These are phyloP conservation scores for Serilophus lunatus DNA, from an alignment of 2,113 vertebrate genomes.

Conservation along the genomic window DNA sequence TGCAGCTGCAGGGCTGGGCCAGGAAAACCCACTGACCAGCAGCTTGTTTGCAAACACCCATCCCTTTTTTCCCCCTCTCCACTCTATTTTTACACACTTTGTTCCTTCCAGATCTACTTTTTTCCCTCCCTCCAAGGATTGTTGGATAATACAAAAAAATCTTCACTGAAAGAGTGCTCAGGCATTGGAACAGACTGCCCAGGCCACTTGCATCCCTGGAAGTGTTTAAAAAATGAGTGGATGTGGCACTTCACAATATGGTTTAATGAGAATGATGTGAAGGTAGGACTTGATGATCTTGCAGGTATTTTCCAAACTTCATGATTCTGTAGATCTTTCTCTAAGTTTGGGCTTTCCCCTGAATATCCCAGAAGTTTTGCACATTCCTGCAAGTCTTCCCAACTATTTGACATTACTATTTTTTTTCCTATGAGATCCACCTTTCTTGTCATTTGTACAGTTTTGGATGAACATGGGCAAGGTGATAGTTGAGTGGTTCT, in stretches of 20 bases:
- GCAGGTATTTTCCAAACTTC: not conserved
- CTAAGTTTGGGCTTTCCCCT: not conserved
- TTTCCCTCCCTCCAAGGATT: not conserved
- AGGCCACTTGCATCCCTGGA: not conserved
- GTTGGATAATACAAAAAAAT: not conserved
- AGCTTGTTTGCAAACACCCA: not conserved
- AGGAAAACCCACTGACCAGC: not conserved
- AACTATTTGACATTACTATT: not conserved
- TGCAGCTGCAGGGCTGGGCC: not conserved
- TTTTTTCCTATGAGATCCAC: not conserved
- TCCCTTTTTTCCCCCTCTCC: not conserved
- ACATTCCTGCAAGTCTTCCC: not conserved
- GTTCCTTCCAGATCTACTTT: not conserved
- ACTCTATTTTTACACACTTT: not conserved
- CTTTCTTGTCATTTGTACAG: not conserved
- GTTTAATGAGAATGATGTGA: not conserved
- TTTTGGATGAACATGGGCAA: not conserved
- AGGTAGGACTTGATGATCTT: not conserved
- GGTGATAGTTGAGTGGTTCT: not conserved
- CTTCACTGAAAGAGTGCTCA: not conserved
- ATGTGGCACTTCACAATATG: not conserved
- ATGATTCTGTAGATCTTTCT: not conserved
- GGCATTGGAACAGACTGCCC: not conserved
- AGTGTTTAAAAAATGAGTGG: not conserved
- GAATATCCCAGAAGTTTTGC: not conserved